A percentile compares a stretch with the other conserved stretches of the same genome.
phyloP scores from a whole-genome alignment of 2,113 vertebrate species.

The Sinosuthora webbiana region DNA sequence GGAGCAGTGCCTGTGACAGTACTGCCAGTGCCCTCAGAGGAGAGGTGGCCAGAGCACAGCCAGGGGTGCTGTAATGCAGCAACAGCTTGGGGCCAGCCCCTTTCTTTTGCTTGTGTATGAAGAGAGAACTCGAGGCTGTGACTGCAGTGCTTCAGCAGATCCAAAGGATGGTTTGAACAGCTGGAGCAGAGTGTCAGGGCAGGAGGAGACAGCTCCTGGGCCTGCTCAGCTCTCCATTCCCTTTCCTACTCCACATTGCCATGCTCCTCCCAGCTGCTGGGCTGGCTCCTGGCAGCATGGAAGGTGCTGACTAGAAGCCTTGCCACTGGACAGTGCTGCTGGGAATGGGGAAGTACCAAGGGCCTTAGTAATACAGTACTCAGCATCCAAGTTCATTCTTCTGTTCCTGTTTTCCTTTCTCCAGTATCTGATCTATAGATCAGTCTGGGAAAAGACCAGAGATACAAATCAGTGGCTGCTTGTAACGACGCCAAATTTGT shows the following conservation, averaged over 20 bases:
- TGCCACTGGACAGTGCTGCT: not conserved
- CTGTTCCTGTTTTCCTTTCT: not conserved
- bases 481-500: not conserved
- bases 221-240: not conserved
- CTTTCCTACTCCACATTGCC: not conserved
- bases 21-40: not conserved
- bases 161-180: not conserved
- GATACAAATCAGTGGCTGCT: not conserved
- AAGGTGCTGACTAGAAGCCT: not conserved
- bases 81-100: rapidly evolving
- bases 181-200: not conserved
- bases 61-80: not conserved
- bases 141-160: not conserved
- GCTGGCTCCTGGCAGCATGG: not conserved
- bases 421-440: not conserved
- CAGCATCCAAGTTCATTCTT: not conserved
- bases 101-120: not conserved
- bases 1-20: not conserved
- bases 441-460: not conserved
- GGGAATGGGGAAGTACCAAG: not conserved
- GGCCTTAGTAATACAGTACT: not conserved
- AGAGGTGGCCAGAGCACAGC: not conserved
- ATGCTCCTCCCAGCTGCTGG: not conserved
- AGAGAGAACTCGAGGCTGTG: not conserved
- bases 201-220: not conserved